Percentiles rank a stretch among this genome's conserved stretches.
Conservation (phyloP, 2,113 vertebrate genomes). For the Perognathus longimembris region DNA sequence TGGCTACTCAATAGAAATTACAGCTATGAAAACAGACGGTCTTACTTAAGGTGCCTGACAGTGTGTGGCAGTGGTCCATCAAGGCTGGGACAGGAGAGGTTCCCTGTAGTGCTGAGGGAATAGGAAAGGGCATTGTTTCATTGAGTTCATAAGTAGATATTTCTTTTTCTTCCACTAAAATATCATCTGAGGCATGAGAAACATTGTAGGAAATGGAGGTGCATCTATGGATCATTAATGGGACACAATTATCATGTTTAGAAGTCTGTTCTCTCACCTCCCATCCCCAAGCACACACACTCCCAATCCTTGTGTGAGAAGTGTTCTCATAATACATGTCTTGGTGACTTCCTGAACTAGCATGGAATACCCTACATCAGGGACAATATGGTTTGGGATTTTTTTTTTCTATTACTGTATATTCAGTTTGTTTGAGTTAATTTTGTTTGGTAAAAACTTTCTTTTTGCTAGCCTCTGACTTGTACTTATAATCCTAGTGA, state of each 20-base stretch:
- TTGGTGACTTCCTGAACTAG: neutral
- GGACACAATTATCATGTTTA: neutral
- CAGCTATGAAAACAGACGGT: neutral
- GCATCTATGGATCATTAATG: neutral
- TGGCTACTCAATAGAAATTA: neutral
- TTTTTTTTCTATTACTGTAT: neutral
- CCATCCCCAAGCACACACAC: too few relatives aligned
- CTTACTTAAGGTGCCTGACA: neutral
- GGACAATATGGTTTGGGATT: constrained; percentile 32
- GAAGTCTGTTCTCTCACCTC: neutral
- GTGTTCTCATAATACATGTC: neutral
- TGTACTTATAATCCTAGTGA: too few relatives aligned
- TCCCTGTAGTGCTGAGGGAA: neutral
- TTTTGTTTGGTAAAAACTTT: neutral
- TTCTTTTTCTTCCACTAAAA: neutral
- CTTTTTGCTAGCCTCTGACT: too few relatives aligned
- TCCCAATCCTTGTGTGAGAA: neutral
- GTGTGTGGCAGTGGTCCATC: neutral
- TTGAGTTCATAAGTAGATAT: neutral
- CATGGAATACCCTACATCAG: neutral
- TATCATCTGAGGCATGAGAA: neutral
- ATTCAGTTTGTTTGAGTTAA: neutral
- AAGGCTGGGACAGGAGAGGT: neutral
- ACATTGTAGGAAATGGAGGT: too few relatives aligned
- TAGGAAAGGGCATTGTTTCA: neutral